phyloP scores from a whole-genome alignment of 1,140 invertebrate species.

The Pseudobourletiella spinata region DNA sequence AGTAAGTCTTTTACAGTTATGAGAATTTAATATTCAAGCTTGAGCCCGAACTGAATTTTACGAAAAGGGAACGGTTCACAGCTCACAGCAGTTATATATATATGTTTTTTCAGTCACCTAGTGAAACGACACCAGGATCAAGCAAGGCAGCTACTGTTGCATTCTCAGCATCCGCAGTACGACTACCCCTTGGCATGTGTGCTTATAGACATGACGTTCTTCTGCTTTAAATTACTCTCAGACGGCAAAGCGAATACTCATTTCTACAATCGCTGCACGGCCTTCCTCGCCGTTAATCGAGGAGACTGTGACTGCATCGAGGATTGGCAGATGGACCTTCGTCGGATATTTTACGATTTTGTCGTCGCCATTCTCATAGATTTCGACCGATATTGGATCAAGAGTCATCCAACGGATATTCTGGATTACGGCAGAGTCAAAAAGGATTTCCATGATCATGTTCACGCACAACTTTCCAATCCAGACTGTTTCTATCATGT shows the following conservation, averaged over 20 bases:
- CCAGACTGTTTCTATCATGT: background rate
- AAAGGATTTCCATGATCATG: conserved; percentile 3
- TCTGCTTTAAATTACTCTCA: conserved; percentile 71
- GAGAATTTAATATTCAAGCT: too few relatives aligned
- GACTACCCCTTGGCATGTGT: conserved; percentile 58
- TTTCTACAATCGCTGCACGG: conserved; percentile 62
- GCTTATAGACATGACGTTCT: conserved; percentile 87
- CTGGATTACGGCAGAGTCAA: conserved; percentile 24
- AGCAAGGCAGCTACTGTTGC: conserved; percentile 71
- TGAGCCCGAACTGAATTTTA: too few relatives aligned
- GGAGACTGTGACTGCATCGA: conserved; percentile 5
- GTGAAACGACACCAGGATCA: conserved; percentile 66
- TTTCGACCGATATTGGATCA: conserved; percentile 23
- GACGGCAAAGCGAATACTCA: conserved; percentile 79
- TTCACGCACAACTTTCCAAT: background rate
- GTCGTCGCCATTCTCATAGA: conserved; percentile 14
- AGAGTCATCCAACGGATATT: conserved; percentile 17
- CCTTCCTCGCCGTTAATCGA: conserved; percentile 15
- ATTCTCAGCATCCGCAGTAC: conserved; percentile 78
- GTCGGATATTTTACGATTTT: conserved; percentile 20
- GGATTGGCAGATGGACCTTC: conserved; percentile 3
- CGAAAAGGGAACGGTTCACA: too few relatives aligned
- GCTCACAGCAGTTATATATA: too few relatives aligned
- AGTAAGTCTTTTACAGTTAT: conserved; percentile 48
- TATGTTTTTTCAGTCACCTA: conserved; percentile 49